These are phyloP conservation scores for Drosophila sturtevanti DNA, from an alignment of 1,140 invertebrate genomes.

Conservation along the genomic window DNA sequence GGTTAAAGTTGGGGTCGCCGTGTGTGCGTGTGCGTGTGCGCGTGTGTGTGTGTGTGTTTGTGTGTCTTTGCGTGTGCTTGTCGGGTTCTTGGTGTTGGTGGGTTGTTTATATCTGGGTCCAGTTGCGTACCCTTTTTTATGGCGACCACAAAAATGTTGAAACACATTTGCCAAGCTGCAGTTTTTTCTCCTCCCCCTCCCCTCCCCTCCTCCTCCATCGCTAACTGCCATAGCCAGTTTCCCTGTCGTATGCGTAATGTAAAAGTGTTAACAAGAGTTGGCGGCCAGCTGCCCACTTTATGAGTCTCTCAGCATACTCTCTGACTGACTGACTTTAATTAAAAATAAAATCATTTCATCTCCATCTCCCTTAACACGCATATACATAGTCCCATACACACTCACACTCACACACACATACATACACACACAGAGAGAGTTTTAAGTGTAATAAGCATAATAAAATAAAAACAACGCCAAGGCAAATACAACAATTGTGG, in stretches of 20 bases:
- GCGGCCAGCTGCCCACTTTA: constrained; percentile 41
- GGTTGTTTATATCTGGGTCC: constrained; percentile 21
- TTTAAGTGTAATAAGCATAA: constrained; percentile 40
- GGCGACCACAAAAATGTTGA: constrained; percentile 71
- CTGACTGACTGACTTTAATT: constrained; percentile 63
- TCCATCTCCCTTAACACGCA: constrained; percentile 13
- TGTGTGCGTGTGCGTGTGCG: background rate
- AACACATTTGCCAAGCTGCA: constrained; percentile 65
- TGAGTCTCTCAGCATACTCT: constrained; percentile 42
- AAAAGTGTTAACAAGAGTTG: constrained; percentile 48
- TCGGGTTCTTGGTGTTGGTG: constrained; percentile 4
- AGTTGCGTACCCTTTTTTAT: constrained; percentile 60
- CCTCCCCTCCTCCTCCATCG: background rate
- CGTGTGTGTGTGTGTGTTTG: constrained; percentile 10
- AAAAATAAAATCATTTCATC: constrained; percentile 67
- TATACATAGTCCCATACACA: background rate
- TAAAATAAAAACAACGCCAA: constrained; percentile 27
- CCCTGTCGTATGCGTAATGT: constrained; percentile 62
- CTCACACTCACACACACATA: constrained; percentile 8
- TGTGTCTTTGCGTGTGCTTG: too few relatives aligned
- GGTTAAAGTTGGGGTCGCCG: background rate
- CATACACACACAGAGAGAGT: constrained; percentile 5
- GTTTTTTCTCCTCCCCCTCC: constrained; percentile 16
- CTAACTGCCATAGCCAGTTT: constrained; percentile 6
- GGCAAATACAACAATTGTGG: constrained; percentile 24